Percentiles rank a stretch among this genome's conserved stretches.
Conservation (phyloP, 2,888 invertebrate species). For the Margaritifera margaritifera region DNA sequence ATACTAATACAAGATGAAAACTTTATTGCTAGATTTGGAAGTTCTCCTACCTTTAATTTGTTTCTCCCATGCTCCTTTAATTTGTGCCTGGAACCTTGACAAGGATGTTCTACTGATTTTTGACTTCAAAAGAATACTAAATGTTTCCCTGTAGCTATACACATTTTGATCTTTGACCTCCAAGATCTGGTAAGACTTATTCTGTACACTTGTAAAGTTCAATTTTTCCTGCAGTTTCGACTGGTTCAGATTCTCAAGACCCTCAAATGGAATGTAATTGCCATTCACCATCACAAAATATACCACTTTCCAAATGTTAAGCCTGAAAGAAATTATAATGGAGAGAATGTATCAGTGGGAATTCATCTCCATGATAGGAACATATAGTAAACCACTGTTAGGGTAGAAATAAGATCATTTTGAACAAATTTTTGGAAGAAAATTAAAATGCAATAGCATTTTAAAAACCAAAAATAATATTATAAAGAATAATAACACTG, state of each 20-base stretch:
- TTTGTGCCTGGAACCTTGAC: conserved; percentile 1
- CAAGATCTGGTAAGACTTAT: conserved; percentile 20
- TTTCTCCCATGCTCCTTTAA: conserved; percentile 30
- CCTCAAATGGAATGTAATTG: conserved; percentile 28
- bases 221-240: conserved; percentile 9
- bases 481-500: too few species aligned
- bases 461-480: too few species aligned
- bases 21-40: too few species aligned
- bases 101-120: conserved; percentile 22
- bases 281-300: conserved; percentile 41
- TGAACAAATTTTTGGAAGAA: too few species aligned
- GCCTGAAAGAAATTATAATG: not conserved
- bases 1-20: too few species aligned
- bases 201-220: conserved; percentile 24
- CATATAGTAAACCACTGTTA: too few species aligned
- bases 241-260: conserved; percentile 19
- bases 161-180: conserved; percentile 18
- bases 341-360: too few species aligned
- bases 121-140: conserved; percentile 28
- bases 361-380: too few species aligned
- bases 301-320: conserved; percentile 33
- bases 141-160: conserved; percentile 36
- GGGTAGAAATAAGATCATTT: too few species aligned
- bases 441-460: too few species aligned
- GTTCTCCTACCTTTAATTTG: conserved; percentile 15